Conservation (phyloP, 2,113 vertebrate species). For the Petrocephalus microphthalmus region DNA sequence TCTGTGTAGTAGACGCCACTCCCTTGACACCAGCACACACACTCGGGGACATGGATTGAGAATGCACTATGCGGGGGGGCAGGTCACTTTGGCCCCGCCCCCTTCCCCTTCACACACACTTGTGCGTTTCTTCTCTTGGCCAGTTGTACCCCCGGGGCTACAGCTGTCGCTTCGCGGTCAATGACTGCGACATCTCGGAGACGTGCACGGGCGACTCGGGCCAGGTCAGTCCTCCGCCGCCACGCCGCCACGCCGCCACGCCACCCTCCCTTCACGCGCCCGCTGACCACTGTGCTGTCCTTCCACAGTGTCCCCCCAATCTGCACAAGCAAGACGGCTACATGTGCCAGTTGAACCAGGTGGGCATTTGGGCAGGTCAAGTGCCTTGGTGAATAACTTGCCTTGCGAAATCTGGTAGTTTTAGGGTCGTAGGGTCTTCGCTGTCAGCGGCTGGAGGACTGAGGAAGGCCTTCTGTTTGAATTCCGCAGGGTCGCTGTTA, state of each 20-base stretch:
- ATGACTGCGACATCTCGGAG: constrained; percentile 91
- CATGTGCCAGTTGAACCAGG: constrained; percentile 85
- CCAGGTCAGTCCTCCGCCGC: constrained; percentile 66
- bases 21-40: neutral
- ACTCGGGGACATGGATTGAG: neutral
- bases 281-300: constrained; percentile 5
- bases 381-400: too few relatives aligned
- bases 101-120: neutral
- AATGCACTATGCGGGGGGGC: neutral
- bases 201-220: constrained; percentile 91
- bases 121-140: constrained; percentile 21
- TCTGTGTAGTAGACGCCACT: neutral
- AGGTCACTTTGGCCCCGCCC: neutral
- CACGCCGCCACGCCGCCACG: neutral
- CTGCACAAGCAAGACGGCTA: constrained; percentile 98
- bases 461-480: neutral
- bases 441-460: neutral
- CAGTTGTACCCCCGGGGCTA: constrained; percentile 87
- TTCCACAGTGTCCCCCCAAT: constrained; percentile 88
- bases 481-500: constrained; percentile 86
- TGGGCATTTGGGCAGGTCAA: constrained; percentile 42
- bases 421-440: neutral
- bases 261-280: neutral
- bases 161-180: constrained; percentile 86
- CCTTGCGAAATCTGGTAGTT: neutral